Evolutionary conservation across 1,140 invertebrate genomes (phyloP).

Genomic region (Formica exsecta): DNA sequence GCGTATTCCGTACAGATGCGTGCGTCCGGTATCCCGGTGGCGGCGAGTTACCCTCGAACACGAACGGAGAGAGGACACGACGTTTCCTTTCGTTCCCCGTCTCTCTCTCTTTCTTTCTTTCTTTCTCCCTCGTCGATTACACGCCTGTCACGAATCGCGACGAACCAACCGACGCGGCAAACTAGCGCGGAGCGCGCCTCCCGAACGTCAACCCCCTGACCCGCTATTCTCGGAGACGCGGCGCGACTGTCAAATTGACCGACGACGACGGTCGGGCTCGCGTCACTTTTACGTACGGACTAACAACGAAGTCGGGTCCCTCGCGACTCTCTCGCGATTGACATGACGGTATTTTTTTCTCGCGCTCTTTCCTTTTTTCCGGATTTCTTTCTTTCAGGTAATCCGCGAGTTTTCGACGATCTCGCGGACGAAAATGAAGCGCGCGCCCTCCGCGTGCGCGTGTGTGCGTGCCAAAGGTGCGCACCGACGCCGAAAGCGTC

Average conservation of each 20-base stretch:
- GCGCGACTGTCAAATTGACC: constrained; percentile 43
- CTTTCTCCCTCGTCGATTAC: background rate
- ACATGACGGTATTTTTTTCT: background rate
- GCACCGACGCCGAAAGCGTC: constrained; percentile 77
- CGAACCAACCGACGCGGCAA: constrained; percentile 10
- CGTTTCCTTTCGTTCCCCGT: background rate
- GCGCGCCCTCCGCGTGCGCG: constrained; percentile 75
- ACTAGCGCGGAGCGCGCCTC: constrained; percentile 30
- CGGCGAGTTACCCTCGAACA: background rate
- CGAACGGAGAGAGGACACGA: background rate
- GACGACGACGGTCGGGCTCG: constrained; percentile 28
- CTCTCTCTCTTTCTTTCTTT: background rate
- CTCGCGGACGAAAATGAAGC: constrained; percentile 74
- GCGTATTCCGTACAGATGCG: constrained; percentile 9
- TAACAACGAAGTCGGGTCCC: background rate
- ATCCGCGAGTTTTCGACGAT: constrained; percentile 74
- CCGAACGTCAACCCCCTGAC: constrained; percentile 49
- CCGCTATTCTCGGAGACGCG: constrained; percentile 6
- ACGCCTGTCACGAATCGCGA: constrained; percentile 29
- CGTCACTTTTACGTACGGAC: background rate
- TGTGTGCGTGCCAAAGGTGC: constrained; percentile 65
- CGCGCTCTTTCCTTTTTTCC: background rate
- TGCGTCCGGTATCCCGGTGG: constrained; percentile 2
- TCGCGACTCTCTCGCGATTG: background rate
- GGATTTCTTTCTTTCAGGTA: background rate